Evolutionary conservation across 2,888 invertebrate genomes (phyloP), one percentile per base, ranked within the genome.

Genomic region (Pseudanteris insignis): DNA sequence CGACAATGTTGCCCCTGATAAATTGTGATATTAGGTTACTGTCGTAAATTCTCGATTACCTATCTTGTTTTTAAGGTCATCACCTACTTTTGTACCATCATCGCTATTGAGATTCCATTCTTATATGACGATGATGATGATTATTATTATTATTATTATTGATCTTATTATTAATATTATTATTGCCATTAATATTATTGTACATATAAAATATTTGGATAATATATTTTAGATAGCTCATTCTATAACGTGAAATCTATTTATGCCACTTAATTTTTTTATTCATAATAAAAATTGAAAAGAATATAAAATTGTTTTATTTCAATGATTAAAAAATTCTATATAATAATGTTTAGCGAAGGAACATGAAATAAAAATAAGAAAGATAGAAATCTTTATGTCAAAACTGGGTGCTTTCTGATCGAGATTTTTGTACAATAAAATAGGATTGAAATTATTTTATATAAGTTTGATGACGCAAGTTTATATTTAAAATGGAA

Each of bases 21-120:
- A 60, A 54, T 60, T 60, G 60, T 60, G 60, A 60, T 60, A 60
- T 48, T 60, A 60, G 60, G 60, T 60, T 60, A 60, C 33, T 60
- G n/a, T 43, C 53, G 28, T 60, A 53, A 59, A 60, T 51, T 59
- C 46, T 43, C 43, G 24, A 47, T 37, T 47, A 59, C 59, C 53
- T 53, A 51, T 14, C 28, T 60, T 47, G 46, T 51, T 60, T 59
- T 47, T 46, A 53, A 60, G 59, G 53, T 60, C 53, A 33, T 37
- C 12, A 47, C 41, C 53, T 53, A 32, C 53, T 54, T 60, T 60
- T 60, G 53, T 60, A 60, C 48, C 54, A 43, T 33, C 38, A 41
- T 38, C 12, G 44, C 54, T 44, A 38, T 33, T 43, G 36, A 57
- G 43, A 43, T 38, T 7, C 38, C 28, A 32, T 13, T 50, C 15